phyloP scores from a whole-genome alignment of 1,140 invertebrate species.

The Camponotus pennsylvanicus region DNA sequence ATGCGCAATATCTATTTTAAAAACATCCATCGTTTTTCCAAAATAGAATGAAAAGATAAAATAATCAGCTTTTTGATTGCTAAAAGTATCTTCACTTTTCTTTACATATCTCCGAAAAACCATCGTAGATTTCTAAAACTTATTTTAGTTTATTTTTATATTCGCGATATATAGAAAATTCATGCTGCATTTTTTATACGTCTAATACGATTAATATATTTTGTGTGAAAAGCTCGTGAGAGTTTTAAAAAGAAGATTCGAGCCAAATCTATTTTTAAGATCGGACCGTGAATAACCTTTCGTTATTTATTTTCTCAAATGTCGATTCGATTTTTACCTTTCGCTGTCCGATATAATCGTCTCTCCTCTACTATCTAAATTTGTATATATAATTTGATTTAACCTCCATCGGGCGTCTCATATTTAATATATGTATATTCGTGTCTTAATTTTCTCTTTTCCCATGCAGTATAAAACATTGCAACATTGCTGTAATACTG shows the following conservation, averaged over 20 bases:
- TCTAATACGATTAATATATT: background rate
- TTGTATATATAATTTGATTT: background rate
- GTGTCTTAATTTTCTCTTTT: too few relatives aligned
- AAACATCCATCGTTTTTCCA: background rate
- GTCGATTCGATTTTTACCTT: background rate
- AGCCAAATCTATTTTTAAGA: background rate
- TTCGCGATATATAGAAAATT: background rate
- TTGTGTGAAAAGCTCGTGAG: background rate
- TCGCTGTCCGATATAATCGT: background rate
- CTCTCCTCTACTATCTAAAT: constrained; percentile 1
- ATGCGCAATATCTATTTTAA: background rate
- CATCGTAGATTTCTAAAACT: background rate
- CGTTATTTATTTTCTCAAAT: background rate
- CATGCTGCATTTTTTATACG: background rate
- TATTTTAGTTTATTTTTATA: background rate
- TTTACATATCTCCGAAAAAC: background rate
- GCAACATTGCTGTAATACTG: too few relatives aligned
- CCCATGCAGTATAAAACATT: too few relatives aligned
- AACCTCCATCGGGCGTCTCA: background rate
- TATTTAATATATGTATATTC: background rate
- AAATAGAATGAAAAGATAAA: background rate
- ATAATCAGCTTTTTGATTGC: background rate
- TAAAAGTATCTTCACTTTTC: background rate
- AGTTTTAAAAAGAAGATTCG: background rate
- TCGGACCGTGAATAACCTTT: background rate